Conservation (phyloP, 2,797 vertebrate genomes). For the Myotis daubentonii region DNA sequence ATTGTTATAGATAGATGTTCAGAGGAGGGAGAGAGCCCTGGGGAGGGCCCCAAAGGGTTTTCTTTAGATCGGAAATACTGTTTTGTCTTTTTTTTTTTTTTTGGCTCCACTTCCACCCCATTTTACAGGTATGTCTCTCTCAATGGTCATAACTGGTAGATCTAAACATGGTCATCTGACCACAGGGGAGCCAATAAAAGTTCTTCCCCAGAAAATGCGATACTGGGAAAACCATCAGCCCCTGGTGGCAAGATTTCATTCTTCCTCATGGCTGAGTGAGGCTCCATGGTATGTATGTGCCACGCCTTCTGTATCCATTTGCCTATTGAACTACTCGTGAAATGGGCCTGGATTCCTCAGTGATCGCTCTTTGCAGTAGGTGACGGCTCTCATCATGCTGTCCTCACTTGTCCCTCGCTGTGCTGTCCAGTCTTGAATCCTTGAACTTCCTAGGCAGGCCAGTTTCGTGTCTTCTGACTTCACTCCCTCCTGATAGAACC, state of each 20-base stretch:
- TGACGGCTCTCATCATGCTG: not conserved
- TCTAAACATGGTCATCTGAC: not conserved
- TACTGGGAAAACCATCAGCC: not conserved
- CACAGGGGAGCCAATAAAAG: not conserved
- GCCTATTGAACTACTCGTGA: not conserved
- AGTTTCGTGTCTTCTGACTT: not conserved
- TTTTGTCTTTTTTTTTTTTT: not conserved
- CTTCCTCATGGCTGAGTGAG: not conserved
- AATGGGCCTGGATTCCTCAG: not conserved
- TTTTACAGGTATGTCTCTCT: not conserved
- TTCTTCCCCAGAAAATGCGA: not conserved
- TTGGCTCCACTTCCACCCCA: not conserved
- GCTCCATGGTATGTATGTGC: no score
- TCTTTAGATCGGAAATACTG: not conserved
- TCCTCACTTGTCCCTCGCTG: not conserved
- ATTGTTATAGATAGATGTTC: not conserved
- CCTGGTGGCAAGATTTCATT: not conserved
- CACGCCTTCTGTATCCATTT: not conserved
- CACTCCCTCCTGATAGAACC: not conserved
- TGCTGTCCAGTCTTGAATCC: not conserved
- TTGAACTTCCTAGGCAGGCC: not conserved
- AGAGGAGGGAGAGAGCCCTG: not conserved
- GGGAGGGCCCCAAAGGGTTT: not conserved
- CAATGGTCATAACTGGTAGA: not conserved
- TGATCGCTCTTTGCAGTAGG: fast-evolving